Conservation (phyloP, 2,797 vertebrate genomes). For the Onychomys leucogaster region DNA sequence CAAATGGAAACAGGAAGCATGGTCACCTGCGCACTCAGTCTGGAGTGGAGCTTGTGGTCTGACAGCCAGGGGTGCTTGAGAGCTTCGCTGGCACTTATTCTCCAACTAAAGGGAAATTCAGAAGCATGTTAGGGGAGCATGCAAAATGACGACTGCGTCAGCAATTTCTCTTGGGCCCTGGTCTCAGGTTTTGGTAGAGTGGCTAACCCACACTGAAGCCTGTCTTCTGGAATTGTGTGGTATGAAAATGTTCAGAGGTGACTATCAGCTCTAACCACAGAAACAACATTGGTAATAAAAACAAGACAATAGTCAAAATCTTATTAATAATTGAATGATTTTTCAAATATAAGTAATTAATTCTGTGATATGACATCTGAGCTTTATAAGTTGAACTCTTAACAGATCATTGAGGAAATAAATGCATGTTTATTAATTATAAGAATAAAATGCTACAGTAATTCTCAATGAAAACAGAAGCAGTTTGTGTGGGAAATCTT, state of each 20-base stretch:
- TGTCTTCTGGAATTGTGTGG: neutral
- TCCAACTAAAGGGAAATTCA: slow-evolving; percentile 92
- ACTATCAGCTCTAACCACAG: neutral
- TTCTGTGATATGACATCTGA: neutral
- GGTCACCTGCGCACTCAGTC: slow-evolving; percentile 91
- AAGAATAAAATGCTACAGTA: slow-evolving; percentile 12
- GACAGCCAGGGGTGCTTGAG: slow-evolving; percentile 97
- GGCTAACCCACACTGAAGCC: neutral
- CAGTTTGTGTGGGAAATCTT: neutral
- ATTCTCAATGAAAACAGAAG: slow-evolving; percentile 7
- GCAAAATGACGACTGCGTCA: neutral
- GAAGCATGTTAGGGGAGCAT: neutral
- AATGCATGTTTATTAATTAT: neutral
- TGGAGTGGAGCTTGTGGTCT: slow-evolving; percentile 92
- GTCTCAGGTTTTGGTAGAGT: neutral
- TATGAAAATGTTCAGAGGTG: neutral
- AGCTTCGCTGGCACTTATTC: slow-evolving; percentile 96
- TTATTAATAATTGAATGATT: neutral
- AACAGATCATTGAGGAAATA: neutral
- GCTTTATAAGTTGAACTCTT: neutral
- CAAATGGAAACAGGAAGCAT: slow-evolving; percentile 1
- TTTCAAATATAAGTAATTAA: slow-evolving; percentile 15
- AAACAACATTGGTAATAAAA: neutral
- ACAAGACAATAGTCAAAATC: neutral
- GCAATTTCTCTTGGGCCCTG: neutral